A percentile compares a stretch with the other conserved stretches of the same genome.
Evolutionary conservation across 2,113 vertebrate species (phyloP).

Genomic region (Gracilinanus agilis): DNA sequence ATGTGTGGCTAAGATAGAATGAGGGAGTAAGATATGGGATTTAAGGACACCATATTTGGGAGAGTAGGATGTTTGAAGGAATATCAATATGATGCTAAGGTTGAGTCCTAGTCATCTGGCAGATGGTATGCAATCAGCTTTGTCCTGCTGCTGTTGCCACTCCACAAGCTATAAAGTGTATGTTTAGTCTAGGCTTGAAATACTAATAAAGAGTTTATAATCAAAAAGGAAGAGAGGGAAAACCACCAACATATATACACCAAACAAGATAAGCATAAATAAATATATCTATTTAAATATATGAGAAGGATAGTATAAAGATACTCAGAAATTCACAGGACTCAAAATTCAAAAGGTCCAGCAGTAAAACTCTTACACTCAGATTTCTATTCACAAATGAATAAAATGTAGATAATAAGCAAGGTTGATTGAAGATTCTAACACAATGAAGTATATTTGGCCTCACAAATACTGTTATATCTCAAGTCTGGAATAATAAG

Average conservation of each 20-base stretch:
- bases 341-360: background rate
- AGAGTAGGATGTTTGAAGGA: background rate
- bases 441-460: background rate
- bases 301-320: background rate
- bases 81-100: background rate
- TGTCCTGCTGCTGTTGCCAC: background rate
- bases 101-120: background rate
- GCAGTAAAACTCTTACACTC: background rate
- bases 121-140: background rate
- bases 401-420: background rate
- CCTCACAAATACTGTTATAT: background rate
- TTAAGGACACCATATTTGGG: background rate
- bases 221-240: background rate
- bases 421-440: background rate
- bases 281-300: background rate
- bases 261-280: background rate
- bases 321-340: background rate
- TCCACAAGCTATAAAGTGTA: background rate
- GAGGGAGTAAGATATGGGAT: background rate
- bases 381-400: background rate
- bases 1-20: background rate
- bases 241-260: background rate
- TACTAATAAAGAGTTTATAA: background rate
- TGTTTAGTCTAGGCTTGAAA: background rate
- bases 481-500: background rate